Conservation (phyloP, 2,113 vertebrate genomes). For the Urocolius indicus region DNA sequence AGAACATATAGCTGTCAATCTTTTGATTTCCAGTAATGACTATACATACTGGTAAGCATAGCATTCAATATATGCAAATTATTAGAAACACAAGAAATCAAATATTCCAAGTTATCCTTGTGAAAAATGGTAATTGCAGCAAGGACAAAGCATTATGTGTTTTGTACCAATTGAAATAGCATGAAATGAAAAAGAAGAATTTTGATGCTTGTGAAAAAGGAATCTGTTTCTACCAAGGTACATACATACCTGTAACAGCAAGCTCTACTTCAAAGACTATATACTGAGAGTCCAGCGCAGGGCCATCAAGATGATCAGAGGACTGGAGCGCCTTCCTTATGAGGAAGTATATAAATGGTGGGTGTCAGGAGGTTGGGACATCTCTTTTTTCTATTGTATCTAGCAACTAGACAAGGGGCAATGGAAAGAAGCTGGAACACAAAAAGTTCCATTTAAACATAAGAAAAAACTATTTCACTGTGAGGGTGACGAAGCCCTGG, state of each 20-base stretch:
- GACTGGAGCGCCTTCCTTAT: no score
- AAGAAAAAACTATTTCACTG: no score
- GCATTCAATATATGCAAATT: not conserved
- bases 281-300: no score
- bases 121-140: not conserved
- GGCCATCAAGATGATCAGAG: no score
- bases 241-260: not conserved
- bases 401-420: no score
- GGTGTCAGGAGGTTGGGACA: no score
- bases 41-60: not conserved
- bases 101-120: not conserved
- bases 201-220: not conserved
- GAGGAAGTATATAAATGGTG: no score
- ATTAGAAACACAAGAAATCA: not conserved
- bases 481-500: no score
- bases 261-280: not conserved
- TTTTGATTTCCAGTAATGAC: not conserved
- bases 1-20: rapidly evolving
- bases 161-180: not conserved
- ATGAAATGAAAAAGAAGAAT: not conserved
- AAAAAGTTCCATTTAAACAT: no score
- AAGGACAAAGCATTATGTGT: not conserved
- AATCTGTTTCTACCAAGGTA: not conserved
- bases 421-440: no score
- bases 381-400: no score